Evolutionary conservation across 1,140 invertebrate species (phyloP).

Genomic region (Phenacoccus solenopsis): DNA sequence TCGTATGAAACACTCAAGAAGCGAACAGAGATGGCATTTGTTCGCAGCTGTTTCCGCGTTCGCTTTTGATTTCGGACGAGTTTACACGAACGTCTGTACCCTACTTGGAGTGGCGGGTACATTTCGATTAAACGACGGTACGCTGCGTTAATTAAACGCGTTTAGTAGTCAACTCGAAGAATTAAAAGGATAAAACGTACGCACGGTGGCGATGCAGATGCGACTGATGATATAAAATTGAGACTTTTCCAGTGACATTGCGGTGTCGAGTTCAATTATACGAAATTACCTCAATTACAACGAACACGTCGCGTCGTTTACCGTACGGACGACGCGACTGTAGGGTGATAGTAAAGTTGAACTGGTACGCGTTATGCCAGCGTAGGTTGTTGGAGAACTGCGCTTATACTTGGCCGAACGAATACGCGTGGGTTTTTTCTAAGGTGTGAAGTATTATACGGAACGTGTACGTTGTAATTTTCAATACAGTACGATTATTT

Average conservation of each 20-base stretch:
- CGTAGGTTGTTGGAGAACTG: neutral
- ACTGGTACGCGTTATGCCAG: neutral
- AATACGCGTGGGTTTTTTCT: neutral
- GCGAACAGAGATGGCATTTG: too few species aligned
- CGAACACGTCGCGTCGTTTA: neutral
- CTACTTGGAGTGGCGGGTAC: too few species aligned
- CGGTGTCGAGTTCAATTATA: conserved; percentile 10
- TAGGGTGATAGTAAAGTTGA: neutral
- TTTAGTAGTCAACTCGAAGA: too few species aligned
- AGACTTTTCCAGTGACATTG: conserved; percentile 4
- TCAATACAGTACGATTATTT: neutral
- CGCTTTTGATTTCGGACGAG: too few species aligned
- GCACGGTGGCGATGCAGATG: neutral
- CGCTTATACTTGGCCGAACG: too few species aligned
- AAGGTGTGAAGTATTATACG: neutral
- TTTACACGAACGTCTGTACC: too few species aligned
- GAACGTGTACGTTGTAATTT: too few species aligned
- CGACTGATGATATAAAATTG: conserved; percentile 7
- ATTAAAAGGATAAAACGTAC: neutral
- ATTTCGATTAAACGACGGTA: too few species aligned
- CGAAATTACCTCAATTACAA: conserved; percentile 9
- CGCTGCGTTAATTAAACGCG: too few species aligned
- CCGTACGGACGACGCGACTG: neutral
- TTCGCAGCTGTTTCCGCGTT: too few species aligned
- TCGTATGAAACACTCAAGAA: too few species aligned